Conservation (phyloP, 2,797 vertebrate species). For the Allobates femoralis region DNA sequence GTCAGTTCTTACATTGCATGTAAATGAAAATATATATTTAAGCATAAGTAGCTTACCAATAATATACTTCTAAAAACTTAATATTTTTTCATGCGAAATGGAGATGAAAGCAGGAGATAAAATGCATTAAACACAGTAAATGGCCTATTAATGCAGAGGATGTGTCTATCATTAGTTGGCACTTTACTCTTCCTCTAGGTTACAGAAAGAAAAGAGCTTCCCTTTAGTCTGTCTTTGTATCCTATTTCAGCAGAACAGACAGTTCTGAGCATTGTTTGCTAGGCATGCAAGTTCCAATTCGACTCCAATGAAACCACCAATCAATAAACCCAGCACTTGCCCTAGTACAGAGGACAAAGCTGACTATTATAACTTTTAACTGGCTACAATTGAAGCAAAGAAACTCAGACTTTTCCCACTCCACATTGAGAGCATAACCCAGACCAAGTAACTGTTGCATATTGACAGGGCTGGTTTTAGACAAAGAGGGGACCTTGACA, state of each 20-base stretch:
- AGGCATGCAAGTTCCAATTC: neutral
- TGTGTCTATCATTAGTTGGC: neutral
- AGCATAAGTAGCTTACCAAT: no score
- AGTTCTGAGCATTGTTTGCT: constrained; percentile 22
- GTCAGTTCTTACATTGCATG: no score
- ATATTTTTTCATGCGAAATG: neutral
- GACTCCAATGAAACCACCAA: constrained; percentile 27
- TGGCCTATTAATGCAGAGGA: neutral
- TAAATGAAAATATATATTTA: no score
- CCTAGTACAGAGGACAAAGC: neutral
- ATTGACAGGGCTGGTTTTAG: no score
- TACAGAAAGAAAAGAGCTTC: neutral
- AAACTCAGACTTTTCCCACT: neutral
- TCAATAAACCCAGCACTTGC: constrained; percentile 3
- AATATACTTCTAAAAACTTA: no score
- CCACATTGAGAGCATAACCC: no score
- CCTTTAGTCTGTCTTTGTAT: neutral
- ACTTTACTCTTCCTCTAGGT: neutral
- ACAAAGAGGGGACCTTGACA: no score
- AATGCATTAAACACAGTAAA: neutral
- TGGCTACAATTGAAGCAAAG: neutral
- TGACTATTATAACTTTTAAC: neutral
- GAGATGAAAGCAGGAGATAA: neutral
- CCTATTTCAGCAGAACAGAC: constrained; percentile 25
- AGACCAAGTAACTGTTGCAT: no score